A percentile compares a stretch with the other conserved stretches of the same genome.
Evolutionary conservation across 1,140 invertebrate genomes (phyloP).

Genomic region (Ruditapes philippinarum): DNA sequence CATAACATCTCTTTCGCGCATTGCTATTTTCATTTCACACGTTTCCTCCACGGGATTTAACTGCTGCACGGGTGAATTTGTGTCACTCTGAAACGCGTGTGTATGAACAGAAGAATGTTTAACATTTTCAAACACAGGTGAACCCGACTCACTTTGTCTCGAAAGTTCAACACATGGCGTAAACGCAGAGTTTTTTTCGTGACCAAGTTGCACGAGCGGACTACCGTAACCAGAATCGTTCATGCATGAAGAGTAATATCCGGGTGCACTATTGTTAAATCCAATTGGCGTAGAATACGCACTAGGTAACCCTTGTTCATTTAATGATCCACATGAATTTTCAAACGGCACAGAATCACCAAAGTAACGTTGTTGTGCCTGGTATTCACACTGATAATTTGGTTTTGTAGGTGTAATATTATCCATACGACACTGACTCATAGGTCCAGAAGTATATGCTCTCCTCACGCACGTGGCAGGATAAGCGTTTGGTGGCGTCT

Average conservation of each 20-base stretch:
- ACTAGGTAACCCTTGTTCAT: neutral
- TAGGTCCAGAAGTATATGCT: neutral
- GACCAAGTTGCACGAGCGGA: neutral
- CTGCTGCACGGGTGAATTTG: neutral
- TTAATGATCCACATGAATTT: neutral
- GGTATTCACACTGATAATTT: slow-evolving; percentile 20
- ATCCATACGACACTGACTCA: neutral
- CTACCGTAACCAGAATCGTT: slow-evolving; percentile 65
- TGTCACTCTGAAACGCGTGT: too few relatives aligned
- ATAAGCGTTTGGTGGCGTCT: neutral
- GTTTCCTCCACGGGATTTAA: neutral
- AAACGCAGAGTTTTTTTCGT: neutral
- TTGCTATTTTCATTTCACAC: slow-evolving; percentile 49
- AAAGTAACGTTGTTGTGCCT: neutral
- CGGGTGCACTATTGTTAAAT: neutral
- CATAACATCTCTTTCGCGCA: slow-evolving; percentile 48
- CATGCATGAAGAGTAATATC: slow-evolving; percentile 43
- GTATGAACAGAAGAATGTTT: neutral
- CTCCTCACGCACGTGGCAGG: neutral
- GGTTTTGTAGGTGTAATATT: neutral
- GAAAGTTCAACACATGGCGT: slow-evolving; percentile 19
- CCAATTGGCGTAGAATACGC: neutral
- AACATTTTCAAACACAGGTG: slow-evolving; percentile 27
- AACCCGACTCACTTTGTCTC: slow-evolving; percentile 12
- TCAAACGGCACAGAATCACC: neutral